Evolutionary conservation across 2,888 invertebrate species (phyloP).

Genomic region (Vanessa cardui): DNA sequence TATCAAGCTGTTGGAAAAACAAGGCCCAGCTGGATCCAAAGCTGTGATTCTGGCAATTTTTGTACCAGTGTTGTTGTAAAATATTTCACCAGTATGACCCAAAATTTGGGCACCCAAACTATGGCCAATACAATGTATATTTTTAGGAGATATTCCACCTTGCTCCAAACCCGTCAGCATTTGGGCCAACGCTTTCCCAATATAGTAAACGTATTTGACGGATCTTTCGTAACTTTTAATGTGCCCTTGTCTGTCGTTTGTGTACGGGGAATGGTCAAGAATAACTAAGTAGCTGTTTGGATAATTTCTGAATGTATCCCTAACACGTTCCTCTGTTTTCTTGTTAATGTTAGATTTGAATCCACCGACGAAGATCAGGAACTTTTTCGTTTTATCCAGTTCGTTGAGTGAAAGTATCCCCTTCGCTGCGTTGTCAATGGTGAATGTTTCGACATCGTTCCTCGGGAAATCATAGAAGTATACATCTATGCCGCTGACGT

Average conservation of each 20-base stretch:
- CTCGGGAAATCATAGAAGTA: constrained; percentile 67
- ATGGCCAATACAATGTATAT: constrained; percentile 71
- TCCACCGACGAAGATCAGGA: constrained; percentile 69
- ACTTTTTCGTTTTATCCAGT: constrained; percentile 59
- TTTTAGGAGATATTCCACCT: constrained; percentile 61
- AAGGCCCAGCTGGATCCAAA: constrained; percentile 75
- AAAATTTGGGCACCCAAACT: constrained; percentile 73
- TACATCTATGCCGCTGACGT: constrained; percentile 63
- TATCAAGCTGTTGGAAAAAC: constrained; percentile 65
- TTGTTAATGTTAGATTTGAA: constrained; percentile 70
- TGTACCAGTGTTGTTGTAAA: constrained; percentile 54
- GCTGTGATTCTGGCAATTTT: constrained; percentile 67
- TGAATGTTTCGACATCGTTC: constrained; percentile 51
- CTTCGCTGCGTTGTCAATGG: constrained; percentile 59
- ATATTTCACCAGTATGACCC: constrained; percentile 62
- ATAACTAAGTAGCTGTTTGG: constrained; percentile 72
- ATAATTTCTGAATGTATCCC: constrained; percentile 61
- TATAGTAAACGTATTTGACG: constrained; percentile 67
- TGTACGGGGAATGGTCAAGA: constrained; percentile 72
- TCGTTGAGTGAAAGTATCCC: constrained; percentile 56
- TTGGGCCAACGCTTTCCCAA: constrained; percentile 65
- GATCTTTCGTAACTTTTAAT: constrained; percentile 71
- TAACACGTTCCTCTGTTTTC: constrained; percentile 61
- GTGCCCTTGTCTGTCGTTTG: constrained; percentile 61
- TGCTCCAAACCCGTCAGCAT: constrained; percentile 55